Percentiles rank a stretch among this genome's conserved stretches.
Conservation (phyloP, 2,797 vertebrate genomes). For the Mus minutoides region DNA sequence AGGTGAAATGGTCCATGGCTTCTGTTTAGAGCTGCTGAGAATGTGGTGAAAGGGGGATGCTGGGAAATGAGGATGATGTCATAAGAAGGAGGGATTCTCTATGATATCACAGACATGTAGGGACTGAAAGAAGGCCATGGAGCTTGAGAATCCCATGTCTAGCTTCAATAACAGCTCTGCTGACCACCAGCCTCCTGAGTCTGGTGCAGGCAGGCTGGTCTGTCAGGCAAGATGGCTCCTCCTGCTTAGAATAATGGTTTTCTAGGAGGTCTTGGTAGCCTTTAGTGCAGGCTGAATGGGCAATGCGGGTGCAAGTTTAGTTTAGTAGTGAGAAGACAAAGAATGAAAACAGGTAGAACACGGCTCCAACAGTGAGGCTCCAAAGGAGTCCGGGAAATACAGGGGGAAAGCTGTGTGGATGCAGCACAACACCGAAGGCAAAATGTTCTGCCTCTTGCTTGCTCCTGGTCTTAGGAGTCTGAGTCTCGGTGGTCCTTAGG, state of each 20-base stretch:
- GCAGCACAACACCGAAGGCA: rapidly evolving
- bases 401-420: not conserved
- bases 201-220: not conserved
- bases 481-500: not conserved
- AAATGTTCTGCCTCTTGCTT: not conserved
- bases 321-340: slow-evolving; percentile 52
- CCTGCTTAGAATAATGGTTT: slow-evolving; percentile 26
- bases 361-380: not conserved
- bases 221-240: slow-evolving; percentile 40
- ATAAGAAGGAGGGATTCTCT: not conserved
- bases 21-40: not conserved
- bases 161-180: slow-evolving; percentile 71
- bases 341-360: slow-evolving; percentile 28
- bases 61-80: slow-evolving; percentile 28
- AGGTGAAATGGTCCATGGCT: not conserved
- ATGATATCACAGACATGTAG: slow-evolving; percentile 59
- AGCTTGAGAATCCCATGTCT: slow-evolving; percentile 66
- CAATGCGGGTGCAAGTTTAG: slow-evolving; percentile 24
- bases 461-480: not conserved
- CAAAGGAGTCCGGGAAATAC: not conserved
- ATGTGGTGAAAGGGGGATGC: not conserved
- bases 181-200: slow-evolving; percentile 36
- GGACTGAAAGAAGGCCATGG: slow-evolving; percentile 47
- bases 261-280: slow-evolving; percentile 50
- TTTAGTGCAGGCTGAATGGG: slow-evolving; percentile 8